Base-by-base conservation (phyloP, 2,888 invertebrate species). In the Phyllotreta cruciferae region DNA sequence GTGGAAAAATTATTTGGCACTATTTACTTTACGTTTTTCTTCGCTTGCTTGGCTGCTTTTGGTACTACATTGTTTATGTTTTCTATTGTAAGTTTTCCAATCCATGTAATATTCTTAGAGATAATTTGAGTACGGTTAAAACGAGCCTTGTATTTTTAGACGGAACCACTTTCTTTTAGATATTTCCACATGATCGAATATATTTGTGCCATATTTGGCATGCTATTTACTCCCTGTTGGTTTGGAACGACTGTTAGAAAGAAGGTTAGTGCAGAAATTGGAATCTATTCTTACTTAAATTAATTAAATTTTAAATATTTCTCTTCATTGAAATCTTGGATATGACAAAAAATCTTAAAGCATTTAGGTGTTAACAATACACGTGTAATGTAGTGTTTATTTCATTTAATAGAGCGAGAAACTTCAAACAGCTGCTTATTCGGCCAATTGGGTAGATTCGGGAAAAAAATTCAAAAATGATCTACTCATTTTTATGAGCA, bases 391-490 rank as follows among this genome's bases (percentile, higher is more conserved):
- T 24, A 34, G 35, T 55, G 2, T 38, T 24, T 57, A 8, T 57
- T 39, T 41, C 24, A 24, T 24, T 24, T 24, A 24, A 11, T 50
- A 58, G 58, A 58, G 58, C 14, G 41, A 35, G 35, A 60, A 60
- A 2, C 52, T 60, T 7, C 52, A 42, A 4, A 9, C 53, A 6
- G 52, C 60, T 3, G 60, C 60, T 36, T 60, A 60, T 14, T 52
- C 52, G 9, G 35, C 42, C 36, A 9, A 34, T 7, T 60, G 60
- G 60, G 37, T 14, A 35, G 60, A 44, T 35, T 9, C 60, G 1
- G 8, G 36, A n/a, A 42, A 53, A n/a, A 52, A 14, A 8, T 60
- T 53, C 10, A 60, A 60, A 36, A 60, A 52, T 6, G 60, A 53
- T 44, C 38, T 60, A 13, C 52, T 60, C 7, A 37, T 60, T 11